Conservation (phyloP, 1,140 invertebrate species). For the Paralvinella palmiformis region DNA sequence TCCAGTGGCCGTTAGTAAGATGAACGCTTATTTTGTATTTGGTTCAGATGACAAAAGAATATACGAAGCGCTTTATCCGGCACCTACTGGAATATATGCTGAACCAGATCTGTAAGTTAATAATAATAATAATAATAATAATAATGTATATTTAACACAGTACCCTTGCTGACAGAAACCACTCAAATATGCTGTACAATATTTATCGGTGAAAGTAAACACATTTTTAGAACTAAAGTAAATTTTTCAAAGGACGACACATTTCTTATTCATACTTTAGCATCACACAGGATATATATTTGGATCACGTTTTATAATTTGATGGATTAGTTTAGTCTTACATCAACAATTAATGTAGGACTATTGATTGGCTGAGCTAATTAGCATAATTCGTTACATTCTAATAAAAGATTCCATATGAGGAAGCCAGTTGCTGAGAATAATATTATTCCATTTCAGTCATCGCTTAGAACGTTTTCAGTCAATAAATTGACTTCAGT, state of each 20-base stretch:
- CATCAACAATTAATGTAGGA: too few relatives aligned
- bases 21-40: slow-evolving; percentile 60
- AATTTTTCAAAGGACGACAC: too few relatives aligned
- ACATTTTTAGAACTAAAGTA: too few relatives aligned
- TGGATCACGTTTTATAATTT: too few relatives aligned
- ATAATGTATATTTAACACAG: too few relatives aligned
- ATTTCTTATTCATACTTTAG: too few relatives aligned
- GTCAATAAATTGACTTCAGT: slow-evolving; percentile 26
- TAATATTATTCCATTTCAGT: slow-evolving; percentile 26
- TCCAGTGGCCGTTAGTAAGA: slow-evolving; percentile 49
- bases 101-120: slow-evolving; percentile 55
- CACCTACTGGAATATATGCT: slow-evolving; percentile 41
- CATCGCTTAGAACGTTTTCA: slow-evolving; percentile 36
- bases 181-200: too few relatives aligned
- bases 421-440: not conserved
- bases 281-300: too few relatives aligned
- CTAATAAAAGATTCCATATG: not conserved
- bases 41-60: slow-evolving; percentile 46
- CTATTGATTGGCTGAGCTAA: not conserved
- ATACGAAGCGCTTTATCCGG: slow-evolving; percentile 55
- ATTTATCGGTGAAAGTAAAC: too few relatives aligned
- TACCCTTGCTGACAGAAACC: too few relatives aligned
- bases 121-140: too few relatives aligned
- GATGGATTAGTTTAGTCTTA: too few relatives aligned
- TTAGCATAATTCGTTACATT: not conserved